Conservation (phyloP, 2,113 vertebrate genomes). For the Tonatia bakeri region DNA sequence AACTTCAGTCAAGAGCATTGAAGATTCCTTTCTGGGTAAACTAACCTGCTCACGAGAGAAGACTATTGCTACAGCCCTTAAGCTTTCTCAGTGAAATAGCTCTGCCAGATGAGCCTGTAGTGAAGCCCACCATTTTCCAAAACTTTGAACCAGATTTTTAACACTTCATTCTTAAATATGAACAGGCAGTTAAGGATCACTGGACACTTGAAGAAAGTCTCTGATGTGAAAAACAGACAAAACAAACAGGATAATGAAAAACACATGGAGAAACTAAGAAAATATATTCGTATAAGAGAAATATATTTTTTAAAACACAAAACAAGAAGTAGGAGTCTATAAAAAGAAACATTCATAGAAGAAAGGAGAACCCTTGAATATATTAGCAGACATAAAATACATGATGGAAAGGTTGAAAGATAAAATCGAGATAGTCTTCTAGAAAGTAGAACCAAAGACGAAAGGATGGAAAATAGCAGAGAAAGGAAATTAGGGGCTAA, state of each 20-base stretch:
- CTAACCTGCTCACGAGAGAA: background rate
- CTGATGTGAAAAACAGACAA: background rate
- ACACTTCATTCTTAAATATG: background rate
- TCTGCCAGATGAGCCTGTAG: background rate
- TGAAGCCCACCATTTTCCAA: background rate
- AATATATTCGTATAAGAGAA: background rate
- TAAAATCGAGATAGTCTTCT: background rate
- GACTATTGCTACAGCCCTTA: background rate
- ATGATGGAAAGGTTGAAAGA: background rate
- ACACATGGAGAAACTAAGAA: background rate
- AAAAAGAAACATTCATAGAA: background rate
- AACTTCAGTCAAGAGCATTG: background rate
- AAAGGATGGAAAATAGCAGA: background rate
- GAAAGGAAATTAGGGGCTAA: background rate
- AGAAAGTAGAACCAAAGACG: constrained; percentile 15
- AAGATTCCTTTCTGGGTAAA: background rate
- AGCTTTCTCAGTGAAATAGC: background rate
- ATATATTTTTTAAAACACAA: constrained; percentile 9
- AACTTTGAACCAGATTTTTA: background rate
- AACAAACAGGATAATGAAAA: background rate
- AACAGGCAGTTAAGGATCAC: background rate
- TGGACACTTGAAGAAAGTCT: constrained; percentile 9
- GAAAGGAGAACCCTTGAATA: background rate
- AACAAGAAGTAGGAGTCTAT: background rate
- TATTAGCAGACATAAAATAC: background rate